phyloP scores from a whole-genome alignment of 2,797 vertebrate species.

The Sebastes trivittatus region DNA sequence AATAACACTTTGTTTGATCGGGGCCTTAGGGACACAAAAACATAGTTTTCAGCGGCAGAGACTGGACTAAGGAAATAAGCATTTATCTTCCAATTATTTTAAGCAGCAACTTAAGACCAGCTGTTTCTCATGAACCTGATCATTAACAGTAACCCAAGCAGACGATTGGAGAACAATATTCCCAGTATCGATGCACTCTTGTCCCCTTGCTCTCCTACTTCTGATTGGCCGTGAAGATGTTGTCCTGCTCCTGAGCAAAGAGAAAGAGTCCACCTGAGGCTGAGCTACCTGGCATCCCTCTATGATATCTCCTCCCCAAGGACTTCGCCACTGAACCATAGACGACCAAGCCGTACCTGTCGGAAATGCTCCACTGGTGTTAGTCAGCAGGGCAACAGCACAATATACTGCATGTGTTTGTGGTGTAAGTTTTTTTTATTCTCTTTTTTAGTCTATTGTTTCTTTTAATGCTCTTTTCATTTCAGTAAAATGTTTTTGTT shows the following conservation, averaged over 20 bases:
- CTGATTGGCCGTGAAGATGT: slow-evolving; percentile 1
- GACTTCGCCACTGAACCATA: slow-evolving; percentile 21
- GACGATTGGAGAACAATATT: neutral
- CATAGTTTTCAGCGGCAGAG: neutral
- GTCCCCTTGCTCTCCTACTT: neutral
- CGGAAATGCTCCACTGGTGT: slow-evolving; percentile 18
- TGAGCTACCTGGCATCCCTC: neutral
- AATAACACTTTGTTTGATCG: neutral
- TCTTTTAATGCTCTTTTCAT: neutral
- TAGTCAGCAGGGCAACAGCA: neutral
- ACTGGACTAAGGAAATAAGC: neutral
- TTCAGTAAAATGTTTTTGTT: neutral
- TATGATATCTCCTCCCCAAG: slow-evolving; percentile 9
- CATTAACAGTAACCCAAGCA: slow-evolving; percentile 1
- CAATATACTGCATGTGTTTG: neutral
- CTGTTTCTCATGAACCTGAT: neutral
- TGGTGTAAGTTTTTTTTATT: neutral
- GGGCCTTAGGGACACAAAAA: neutral
- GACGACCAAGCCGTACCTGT: slow-evolving; percentile 11
- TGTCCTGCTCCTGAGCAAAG: neutral
- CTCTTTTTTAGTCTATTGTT: neutral
- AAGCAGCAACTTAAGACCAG: neutral
- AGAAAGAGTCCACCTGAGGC: slow-evolving; percentile 13
- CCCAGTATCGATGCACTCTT: neutral
- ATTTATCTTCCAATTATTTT: neutral